These are phyloP conservation scores for Tribolium madens DNA, from an alignment of 1,140 invertebrate genomes.

Conservation along the genomic window DNA sequence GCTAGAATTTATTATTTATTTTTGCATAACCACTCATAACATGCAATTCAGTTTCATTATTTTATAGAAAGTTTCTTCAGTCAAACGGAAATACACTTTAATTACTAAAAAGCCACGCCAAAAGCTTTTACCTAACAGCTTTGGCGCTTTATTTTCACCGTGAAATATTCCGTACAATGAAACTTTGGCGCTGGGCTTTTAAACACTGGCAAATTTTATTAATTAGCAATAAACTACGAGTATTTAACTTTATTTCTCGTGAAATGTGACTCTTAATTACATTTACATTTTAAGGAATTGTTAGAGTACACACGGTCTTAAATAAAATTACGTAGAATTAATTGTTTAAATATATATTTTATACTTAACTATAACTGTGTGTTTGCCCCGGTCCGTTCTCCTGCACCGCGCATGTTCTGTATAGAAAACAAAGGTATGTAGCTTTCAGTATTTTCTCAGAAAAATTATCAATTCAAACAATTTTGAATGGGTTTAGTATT, in stretches of 20 bases:
- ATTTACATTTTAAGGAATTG: neutral
- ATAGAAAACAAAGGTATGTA: conserved; percentile 67
- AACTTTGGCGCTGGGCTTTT: too few species aligned
- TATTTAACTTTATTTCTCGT: neutral
- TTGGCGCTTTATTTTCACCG: neutral
- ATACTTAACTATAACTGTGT: conserved; percentile 53
- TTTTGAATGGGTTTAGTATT: conserved; percentile 26
- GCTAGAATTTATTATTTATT: conserved; percentile 1
- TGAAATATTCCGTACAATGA: too few species aligned
- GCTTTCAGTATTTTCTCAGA: conserved; percentile 53
- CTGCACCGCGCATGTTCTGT: conserved; percentile 62
- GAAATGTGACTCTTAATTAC: conserved; percentile 3
- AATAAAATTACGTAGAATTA: conserved; percentile 8
- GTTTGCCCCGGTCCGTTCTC: conserved; percentile 59
- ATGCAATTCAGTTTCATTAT: neutral
- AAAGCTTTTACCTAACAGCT: conserved; percentile 2
- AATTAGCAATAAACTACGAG: neutral
- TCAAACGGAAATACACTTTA: neutral
- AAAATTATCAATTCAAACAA: neutral
- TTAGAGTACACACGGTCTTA: neutral
- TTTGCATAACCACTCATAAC: conserved; percentile 10
- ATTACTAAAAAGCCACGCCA: conserved; percentile 5
- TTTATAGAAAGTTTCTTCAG: neutral
- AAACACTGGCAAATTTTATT: too few species aligned
- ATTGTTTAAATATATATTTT: conserved; percentile 11